Conservation (phyloP, 2,797 vertebrate species). For the Halcyon leucocephala region DNA sequence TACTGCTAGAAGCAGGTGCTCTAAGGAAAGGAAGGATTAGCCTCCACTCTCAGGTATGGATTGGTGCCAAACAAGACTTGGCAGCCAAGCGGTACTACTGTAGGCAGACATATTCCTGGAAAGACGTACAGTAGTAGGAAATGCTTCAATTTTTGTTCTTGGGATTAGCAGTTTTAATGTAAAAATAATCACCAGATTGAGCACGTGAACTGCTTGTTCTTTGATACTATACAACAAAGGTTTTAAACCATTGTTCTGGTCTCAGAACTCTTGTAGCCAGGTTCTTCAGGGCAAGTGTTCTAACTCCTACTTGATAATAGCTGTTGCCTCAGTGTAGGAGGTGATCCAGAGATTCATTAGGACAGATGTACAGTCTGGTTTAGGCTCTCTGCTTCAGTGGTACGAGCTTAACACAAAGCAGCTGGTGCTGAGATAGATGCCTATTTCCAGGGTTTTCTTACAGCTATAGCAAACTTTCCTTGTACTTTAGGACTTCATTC, state of each 20-base stretch:
- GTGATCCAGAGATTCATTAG: not conserved
- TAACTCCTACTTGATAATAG: not conserved
- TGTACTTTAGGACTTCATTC: not conserved
- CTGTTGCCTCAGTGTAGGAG: not conserved
- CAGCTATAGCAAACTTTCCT: not conserved
- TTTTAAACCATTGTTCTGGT: not conserved
- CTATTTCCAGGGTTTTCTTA: not conserved
- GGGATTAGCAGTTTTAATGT: not conserved
- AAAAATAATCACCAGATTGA: not conserved
- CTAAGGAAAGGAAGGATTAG: constrained; percentile 60
- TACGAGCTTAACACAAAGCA: not conserved
- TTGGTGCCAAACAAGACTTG: constrained; percentile 44
- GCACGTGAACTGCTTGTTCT: not conserved
- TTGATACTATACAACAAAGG: too few relatives aligned
- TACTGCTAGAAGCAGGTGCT: constrained; percentile 68
- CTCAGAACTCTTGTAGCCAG: not conserved
- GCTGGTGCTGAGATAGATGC: not conserved
- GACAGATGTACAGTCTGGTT: not conserved
- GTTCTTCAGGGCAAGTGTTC: not conserved
- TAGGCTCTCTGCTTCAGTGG: not conserved
- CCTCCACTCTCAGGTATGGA: constrained; percentile 55
- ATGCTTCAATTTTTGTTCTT: constrained; percentile 32
- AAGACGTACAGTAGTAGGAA: not conserved
- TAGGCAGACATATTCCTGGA: constrained; percentile 59
- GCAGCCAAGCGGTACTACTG: constrained; percentile 35